Evolutionary conservation across 2,888 invertebrate species (phyloP).

Genomic region (Strigamia transsilvanica): DNA sequence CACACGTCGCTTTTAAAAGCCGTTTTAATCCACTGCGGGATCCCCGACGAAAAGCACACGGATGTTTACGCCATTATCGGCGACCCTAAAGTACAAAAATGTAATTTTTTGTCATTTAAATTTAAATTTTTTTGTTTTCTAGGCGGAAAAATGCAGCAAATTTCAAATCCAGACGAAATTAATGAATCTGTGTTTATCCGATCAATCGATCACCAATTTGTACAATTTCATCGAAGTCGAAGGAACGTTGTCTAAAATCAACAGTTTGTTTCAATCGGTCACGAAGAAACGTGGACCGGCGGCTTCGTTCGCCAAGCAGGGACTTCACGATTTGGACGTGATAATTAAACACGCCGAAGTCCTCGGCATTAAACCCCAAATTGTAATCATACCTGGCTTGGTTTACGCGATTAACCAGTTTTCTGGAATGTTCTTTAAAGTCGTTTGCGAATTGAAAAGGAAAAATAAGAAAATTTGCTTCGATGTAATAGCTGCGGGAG

Average conservation of each 20-base stretch:
- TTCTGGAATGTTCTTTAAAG: conserved; percentile 75
- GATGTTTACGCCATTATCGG: conserved; percentile 61
- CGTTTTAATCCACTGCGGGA: conserved; percentile 80
- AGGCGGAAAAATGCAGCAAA: conserved; percentile 71
- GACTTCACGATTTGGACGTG: conserved; percentile 77
- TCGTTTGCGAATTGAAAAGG: conserved; percentile 70
- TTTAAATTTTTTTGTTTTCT: conserved; percentile 51
- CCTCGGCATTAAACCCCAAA: conserved; percentile 75
- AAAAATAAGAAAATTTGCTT: conserved; percentile 69
- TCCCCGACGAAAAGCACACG: conserved; percentile 70
- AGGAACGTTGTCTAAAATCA: conserved; percentile 70
- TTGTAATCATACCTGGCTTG: conserved; percentile 71
- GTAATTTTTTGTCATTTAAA: neutral
- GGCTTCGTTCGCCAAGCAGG: conserved; percentile 73
- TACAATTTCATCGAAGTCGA: conserved; percentile 75
- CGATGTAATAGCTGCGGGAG: conserved; percentile 85
- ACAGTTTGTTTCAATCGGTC: conserved; percentile 57
- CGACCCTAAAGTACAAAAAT: conserved; percentile 60
- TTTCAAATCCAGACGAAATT: conserved; percentile 77
- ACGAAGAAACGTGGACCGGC: conserved; percentile 62
- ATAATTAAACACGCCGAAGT: conserved; percentile 76
- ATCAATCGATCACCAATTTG: conserved; percentile 72
- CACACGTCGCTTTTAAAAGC: conserved; percentile 80
- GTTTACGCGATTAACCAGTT: conserved; percentile 72
- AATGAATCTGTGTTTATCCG: conserved; percentile 74